These are phyloP conservation scores for Laterallus jamaicensis DNA, from an alignment of 2,113 vertebrate species.

Conservation along the genomic window DNA sequence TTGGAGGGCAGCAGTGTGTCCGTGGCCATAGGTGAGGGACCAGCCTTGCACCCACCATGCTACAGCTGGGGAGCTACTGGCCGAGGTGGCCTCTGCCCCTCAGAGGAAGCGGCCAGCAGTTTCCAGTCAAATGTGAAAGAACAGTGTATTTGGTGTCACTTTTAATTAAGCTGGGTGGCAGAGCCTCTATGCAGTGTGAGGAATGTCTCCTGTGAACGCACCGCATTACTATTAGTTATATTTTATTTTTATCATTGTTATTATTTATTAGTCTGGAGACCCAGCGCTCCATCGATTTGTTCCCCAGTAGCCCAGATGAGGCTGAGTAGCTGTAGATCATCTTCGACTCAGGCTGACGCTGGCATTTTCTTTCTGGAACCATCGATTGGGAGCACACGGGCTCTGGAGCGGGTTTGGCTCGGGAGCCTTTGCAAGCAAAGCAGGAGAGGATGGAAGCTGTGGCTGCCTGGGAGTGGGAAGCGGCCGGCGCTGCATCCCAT, in stretches of 20 bases:
- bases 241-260: slow-evolving; percentile 25
- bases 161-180: neutral
- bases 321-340: neutral
- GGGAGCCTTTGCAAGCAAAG: neutral
- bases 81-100: neutral
- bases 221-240: neutral
- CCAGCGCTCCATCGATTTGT: neutral
- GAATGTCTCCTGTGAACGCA: neutral
- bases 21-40: fast-evolving
- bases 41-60: fast-evolving
- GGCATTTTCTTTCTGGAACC: neutral
- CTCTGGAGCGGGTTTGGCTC: neutral
- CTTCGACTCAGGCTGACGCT: neutral
- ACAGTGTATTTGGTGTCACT: neutral
- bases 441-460: neutral
- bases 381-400: fast-evolving
- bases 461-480: neutral
- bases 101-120: neutral
- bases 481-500: neutral
- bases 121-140: neutral
- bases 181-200: neutral
- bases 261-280: slow-evolving; percentile 50
- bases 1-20: neutral
- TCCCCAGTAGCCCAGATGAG: neutral
- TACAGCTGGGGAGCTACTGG: neutral